phyloP scores from a whole-genome alignment of 2,113 vertebrate species.

The Vulpes ferrilata region DNA sequence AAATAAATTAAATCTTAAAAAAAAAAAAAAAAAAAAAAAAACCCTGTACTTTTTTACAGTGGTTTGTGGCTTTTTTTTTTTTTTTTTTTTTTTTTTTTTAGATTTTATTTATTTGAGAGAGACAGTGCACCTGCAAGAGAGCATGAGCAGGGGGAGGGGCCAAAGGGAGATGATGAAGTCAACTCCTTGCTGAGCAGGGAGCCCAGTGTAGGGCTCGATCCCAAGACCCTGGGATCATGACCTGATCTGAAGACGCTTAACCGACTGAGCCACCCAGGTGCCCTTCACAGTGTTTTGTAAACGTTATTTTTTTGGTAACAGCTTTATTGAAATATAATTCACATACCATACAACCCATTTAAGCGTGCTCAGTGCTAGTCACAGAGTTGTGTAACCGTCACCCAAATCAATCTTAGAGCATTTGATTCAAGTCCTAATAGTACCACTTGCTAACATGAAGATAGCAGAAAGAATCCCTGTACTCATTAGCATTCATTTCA shows the following conservation, averaged over 20 bases:
- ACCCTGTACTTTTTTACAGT: neutral
- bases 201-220: too few relatives aligned
- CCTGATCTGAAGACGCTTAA: too few relatives aligned
- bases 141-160: too few relatives aligned
- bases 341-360: neutral
- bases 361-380: neutral
- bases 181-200: too few relatives aligned
- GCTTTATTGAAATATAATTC: neutral
- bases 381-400: neutral
- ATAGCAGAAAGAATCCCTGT: neutral
- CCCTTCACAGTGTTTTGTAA: neutral
- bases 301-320: neutral
- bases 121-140: too few relatives aligned
- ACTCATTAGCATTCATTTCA: neutral
- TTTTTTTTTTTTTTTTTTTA: too few relatives aligned
- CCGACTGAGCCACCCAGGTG: too few relatives aligned
- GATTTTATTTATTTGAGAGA: too few relatives aligned
- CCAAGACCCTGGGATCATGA: too few relatives aligned
- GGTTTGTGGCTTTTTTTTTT: neutral
- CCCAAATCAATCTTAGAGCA: neutral
- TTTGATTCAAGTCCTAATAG: neutral
- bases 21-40: neutral
- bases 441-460: neutral
- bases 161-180: too few relatives aligned
- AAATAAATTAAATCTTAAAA: neutral